Percentiles rank a stretch among this genome's conserved stretches.
These are phyloP conservation scores for Zaprionus capensis DNA, from an alignment of 1,140 invertebrate genomes.

Conservation along the genomic window DNA sequence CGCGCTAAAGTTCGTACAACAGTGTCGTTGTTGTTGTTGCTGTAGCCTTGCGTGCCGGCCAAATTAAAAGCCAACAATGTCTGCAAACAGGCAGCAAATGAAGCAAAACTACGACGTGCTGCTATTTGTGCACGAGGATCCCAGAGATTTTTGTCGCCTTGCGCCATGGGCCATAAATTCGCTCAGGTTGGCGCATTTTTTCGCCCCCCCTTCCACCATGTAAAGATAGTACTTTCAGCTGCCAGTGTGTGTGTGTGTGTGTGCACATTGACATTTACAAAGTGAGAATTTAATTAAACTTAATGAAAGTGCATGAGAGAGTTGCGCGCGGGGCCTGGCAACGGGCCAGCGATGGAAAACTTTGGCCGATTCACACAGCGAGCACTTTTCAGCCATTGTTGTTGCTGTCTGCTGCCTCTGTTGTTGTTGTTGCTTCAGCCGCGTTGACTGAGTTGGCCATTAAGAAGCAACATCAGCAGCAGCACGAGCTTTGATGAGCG, in stretches of 20 bases:
- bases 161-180: constrained; percentile 69
- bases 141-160: constrained; percentile 78
- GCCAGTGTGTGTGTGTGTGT: constrained; percentile 37
- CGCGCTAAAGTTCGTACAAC: constrained; percentile 8
- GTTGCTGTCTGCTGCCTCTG: constrained; percentile 2
- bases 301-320: constrained; percentile 77
- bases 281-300: constrained; percentile 82
- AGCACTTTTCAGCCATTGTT: constrained; percentile 54
- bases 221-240: constrained; percentile 47
- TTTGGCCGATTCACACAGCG: constrained; percentile 26
- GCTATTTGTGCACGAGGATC: constrained; percentile 63
- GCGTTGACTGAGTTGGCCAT: constrained; percentile 30
- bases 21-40: constrained; percentile 34
- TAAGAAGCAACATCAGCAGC: constrained; percentile 34
- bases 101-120: constrained; percentile 78
- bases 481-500: constrained; percentile 18
- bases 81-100: constrained; percentile 69
- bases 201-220: constrained; percentile 5
- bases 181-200: constrained; percentile 72
- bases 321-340: constrained; percentile 25
- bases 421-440: constrained; percentile 2
- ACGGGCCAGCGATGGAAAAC: constrained; percentile 34
- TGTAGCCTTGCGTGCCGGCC: constrained; percentile 62
- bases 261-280: constrained; percentile 77
- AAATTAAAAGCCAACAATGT: constrained; percentile 82